Base-by-base conservation (phyloP, 1,140 invertebrate genomes). In the Bombus sylvicola region DNA sequence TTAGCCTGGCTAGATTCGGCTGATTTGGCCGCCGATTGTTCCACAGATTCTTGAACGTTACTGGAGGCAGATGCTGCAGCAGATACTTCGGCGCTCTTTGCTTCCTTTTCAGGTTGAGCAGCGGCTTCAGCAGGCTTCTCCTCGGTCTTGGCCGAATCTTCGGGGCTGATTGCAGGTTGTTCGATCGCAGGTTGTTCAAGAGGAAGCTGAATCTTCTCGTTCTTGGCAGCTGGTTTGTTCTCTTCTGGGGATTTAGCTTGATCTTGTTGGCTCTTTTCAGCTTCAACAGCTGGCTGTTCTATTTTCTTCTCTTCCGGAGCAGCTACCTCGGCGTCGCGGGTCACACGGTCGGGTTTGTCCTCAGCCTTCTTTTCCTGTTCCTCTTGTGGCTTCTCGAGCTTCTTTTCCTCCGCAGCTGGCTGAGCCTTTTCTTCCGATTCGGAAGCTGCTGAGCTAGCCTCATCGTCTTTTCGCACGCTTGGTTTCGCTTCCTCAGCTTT, bases 271-370 rank as follows among this genome's bases (percentile, higher is more conserved):
- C 12, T 41, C 66, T 89, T 74, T 25, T 86, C 88, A 6, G 83
- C 13, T n/a, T 89, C 91, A 22, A 77, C 68, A 9, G 47, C 59
- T 3, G 83, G 37, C 31, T 87, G 62, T 25, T 89, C 85, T 3
- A 80, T 66, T 15, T 85, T 85, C 77, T 80, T 85, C 28, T 74
- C 78, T 62, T 53, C 82, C 0, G 87, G 89, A 12, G 78, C 73
- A 18, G 91, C 89, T 77, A 94, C 93, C 34, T 94, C 94, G 34
- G 94, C 91, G 22, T 94, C 93, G 0, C 93, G 94, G 0, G 92
- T 94, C 22, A 94, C 94, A 28, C 93, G 93, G 34, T 94, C 93
- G 5, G 92, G 93, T 13, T 93, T 94, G 43, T 93, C 92, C 12
- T 93, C 22, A 15, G 66, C 31, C 28, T 89, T 77, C 41, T 88